These are phyloP conservation scores for Clupea harengus DNA, from an alignment of 2,113 vertebrate genomes.

Conservation along the genomic window DNA sequence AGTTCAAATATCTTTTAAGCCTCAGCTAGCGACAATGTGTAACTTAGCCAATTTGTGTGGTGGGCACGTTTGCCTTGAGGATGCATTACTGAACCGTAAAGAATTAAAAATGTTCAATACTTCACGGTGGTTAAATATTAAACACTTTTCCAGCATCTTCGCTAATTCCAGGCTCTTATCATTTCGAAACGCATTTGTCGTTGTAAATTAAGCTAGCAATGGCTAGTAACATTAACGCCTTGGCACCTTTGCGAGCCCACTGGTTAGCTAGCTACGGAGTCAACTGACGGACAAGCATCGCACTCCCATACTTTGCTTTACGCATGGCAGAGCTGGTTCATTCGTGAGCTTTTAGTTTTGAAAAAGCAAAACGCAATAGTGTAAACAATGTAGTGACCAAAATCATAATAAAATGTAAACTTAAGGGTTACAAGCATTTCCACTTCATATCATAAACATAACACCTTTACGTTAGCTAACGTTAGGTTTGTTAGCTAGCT, in stretches of 20 bases:
- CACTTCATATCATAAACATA: not conserved
- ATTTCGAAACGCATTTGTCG: slow-evolving; percentile 10
- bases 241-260: not conserved
- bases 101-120: no score
- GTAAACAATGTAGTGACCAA: not conserved
- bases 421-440: not conserved
- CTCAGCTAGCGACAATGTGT: not conserved
- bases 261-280: slow-evolving; percentile 8
- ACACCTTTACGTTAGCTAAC: not conserved
- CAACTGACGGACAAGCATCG: not conserved
- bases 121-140: not conserved
- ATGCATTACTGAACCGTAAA: no score
- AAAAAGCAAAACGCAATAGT: not conserved
- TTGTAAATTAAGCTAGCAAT: not conserved
- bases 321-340: not conserved
- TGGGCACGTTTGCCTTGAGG: not conserved
- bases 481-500: not conserved
- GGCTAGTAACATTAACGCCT: not conserved
- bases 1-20: not conserved
- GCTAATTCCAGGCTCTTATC: not conserved
- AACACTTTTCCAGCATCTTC: not conserved
- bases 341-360: not conserved
- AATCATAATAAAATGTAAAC: not conserved
- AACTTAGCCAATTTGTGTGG: not conserved
- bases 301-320: not conserved